A percentile compares a stretch with the other conserved stretches of the same genome.
phyloP scores from a whole-genome alignment of 1,140 invertebrate species.

The Brachionus rubens region DNA sequence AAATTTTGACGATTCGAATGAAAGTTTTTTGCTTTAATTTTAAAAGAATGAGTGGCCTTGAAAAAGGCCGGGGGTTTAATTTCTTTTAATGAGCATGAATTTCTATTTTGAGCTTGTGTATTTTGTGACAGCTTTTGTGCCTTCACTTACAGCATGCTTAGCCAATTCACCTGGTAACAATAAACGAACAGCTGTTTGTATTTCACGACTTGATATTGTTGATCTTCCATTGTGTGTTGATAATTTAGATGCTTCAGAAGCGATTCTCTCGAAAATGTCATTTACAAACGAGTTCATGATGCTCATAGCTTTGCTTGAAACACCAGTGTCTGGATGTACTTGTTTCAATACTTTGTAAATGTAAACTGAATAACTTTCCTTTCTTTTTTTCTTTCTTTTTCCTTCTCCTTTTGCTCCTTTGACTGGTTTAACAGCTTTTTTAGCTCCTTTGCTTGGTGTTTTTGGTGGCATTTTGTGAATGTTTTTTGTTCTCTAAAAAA shows the following conservation, averaged over 20 bases:
- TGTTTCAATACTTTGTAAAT: conserved; percentile 59
- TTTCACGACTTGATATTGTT: conserved; percentile 64
- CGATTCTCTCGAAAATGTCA: conserved; percentile 70
- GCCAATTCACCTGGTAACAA: conserved; percentile 67
- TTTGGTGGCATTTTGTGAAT: conserved; percentile 35
- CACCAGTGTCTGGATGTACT: conserved; percentile 62
- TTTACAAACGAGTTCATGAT: conserved; percentile 70
- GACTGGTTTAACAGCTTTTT: conserved; percentile 36
- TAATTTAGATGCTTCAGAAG: conserved; percentile 69
- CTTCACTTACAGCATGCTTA: conserved; percentile 67
- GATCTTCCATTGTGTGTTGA: conserved; percentile 71
- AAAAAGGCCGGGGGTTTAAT: no score
- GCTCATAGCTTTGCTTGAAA: conserved; percentile 65
- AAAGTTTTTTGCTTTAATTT: no score
- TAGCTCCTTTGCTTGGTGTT: conserved; percentile 39
- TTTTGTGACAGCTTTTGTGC: no score
- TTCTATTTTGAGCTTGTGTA: no score
- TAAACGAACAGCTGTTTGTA: conserved; percentile 67
- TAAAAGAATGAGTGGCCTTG: no score
- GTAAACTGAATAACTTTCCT: conserved; percentile 49
- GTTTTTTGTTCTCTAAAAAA: no score
- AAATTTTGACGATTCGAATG: no score
- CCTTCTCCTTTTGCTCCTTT: conserved; percentile 38
- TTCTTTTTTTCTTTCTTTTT: conserved; percentile 13
- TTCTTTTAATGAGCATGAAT: no score